These are phyloP conservation scores for Andricus grossulariae DNA, from an alignment of 1,140 invertebrate species.

Conservation along the genomic window DNA sequence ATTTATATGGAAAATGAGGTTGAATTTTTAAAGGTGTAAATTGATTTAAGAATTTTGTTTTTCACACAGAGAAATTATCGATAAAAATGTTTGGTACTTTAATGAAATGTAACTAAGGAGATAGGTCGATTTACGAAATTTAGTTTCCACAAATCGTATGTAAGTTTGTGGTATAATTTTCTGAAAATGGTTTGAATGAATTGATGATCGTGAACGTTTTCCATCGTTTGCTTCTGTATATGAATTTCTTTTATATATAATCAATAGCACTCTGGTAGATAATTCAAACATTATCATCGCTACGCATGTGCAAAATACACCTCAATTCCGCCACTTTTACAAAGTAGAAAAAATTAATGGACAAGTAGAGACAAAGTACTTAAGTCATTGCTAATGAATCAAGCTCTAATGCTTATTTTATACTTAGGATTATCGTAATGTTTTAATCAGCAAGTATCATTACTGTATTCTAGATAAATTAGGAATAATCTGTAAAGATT, in stretches of 20 bases:
- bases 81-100: neutral
- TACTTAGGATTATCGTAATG: conserved; percentile 72
- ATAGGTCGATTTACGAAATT: neutral
- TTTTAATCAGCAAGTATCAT: conserved; percentile 70
- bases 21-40: neutral
- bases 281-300: conserved; percentile 7
- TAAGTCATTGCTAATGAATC: conserved; percentile 73
- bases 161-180: neutral
- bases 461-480: conserved; percentile 73
- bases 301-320: conserved; percentile 7
- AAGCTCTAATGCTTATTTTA: conserved; percentile 76
- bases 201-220: neutral
- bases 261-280: neutral
- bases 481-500: conserved; percentile 75
- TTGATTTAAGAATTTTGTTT: neutral
- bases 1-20: neutral
- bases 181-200: neutral
- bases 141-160: neutral
- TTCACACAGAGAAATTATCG: neutral
- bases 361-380: conserved; percentile 59
- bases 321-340: conserved; percentile 66
- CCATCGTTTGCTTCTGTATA: neutral
- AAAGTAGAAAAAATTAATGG: conserved; percentile 56
- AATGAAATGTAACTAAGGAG: neutral
- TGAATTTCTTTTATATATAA: neutral